Base-by-base conservation (phyloP, 2,113 vertebrate genomes). In the Micromys minutus region DNA sequence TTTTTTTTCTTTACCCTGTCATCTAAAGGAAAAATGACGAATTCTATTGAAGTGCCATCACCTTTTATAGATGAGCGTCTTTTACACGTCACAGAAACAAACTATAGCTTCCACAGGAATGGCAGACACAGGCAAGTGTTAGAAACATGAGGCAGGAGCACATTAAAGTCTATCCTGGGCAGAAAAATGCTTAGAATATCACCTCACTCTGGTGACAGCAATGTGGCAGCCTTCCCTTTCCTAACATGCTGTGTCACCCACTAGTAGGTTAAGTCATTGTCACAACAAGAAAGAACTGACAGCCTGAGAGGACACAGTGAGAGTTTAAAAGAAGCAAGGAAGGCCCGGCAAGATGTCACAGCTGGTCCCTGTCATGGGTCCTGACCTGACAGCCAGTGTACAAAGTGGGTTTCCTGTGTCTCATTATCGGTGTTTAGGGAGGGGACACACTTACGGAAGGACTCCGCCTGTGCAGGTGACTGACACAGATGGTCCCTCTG, bases 101-200 rank as follows among this genome's bases (percentile, higher is more conserved):
- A n/a, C n/a, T 50, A 83, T 1, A 55, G 57, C 57, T 96, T 39
- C 77, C 26, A 71, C 72, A 89, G 39, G 67, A 94, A 95, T 42
- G 65, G 45, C 74, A 47, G 65, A 55, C 19, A 9, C 1, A 22
- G 45, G 69, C 13, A 77, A 76, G 36, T 55, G 22, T 50, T 91
- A 7, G 31, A 81, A 52, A 69, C 21, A 21, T 47, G 42, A 84
- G 80, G 84, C 5, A 4, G 34, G 63, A 91, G 42, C 3, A 21
- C 91, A 94, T 52, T 79, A 75, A 94, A 69, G 90, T 90, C 26
- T 42, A 91, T 72, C 90, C 88, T 84, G 42, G 61, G 59, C 67
- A 97, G 80, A 80, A 92, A 9, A 76, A 57, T 79, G 72, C 88
- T 96, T 89, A 47, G 65, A 95, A 11, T 81, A 65, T 93, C 69